Percentiles rank a stretch among this genome's conserved stretches.
phyloP scores from a whole-genome alignment of 37 sponge, comb jelly and placozoan genomes.

The Theonella swinhoei region DNA sequence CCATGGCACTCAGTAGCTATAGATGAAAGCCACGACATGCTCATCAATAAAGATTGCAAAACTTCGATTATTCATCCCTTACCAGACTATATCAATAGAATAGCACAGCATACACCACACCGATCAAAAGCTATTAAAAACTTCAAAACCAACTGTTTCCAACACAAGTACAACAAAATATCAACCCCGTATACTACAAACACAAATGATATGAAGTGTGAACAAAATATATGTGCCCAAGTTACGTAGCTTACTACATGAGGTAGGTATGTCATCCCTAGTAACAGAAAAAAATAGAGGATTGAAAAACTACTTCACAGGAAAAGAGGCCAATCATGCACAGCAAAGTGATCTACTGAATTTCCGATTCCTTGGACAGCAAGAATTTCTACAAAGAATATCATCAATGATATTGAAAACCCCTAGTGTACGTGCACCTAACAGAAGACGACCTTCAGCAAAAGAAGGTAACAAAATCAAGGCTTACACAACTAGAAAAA shows the following conservation, averaged over 20 bases:
- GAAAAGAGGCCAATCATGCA: not conserved
- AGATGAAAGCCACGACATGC: too few relatives aligned
- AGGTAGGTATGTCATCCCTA: too few relatives aligned
- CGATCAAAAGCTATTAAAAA: conserved; percentile 24
- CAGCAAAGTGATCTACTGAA: not conserved
- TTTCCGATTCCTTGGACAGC: conserved; percentile 11
- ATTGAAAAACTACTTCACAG: too few relatives aligned
- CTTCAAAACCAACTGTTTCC: conserved; percentile 18
- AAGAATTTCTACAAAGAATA: not conserved
- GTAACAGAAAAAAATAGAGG: too few relatives aligned
- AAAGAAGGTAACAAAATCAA: not conserved
- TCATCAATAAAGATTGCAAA: too few relatives aligned
- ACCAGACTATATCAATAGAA: conserved; percentile 10
- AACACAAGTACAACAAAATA: not conserved
- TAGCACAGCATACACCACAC: conserved; percentile 5
- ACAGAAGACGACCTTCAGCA: not conserved
- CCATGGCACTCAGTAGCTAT: too few relatives aligned
- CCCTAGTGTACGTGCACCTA: conserved; percentile 7
- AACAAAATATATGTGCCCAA: conserved; percentile 8
- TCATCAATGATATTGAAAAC: conserved; percentile 12
- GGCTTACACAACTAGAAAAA: conserved; percentile 27
- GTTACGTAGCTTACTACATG: too few relatives aligned
- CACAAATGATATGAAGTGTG: not conserved
- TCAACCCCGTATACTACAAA: not conserved
- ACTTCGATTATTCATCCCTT: conserved; percentile 23